A percentile compares a stretch with the other conserved stretches of the same genome.
Conservation (phyloP, 2,113 vertebrate genomes). For the Myocastor coypus region DNA sequence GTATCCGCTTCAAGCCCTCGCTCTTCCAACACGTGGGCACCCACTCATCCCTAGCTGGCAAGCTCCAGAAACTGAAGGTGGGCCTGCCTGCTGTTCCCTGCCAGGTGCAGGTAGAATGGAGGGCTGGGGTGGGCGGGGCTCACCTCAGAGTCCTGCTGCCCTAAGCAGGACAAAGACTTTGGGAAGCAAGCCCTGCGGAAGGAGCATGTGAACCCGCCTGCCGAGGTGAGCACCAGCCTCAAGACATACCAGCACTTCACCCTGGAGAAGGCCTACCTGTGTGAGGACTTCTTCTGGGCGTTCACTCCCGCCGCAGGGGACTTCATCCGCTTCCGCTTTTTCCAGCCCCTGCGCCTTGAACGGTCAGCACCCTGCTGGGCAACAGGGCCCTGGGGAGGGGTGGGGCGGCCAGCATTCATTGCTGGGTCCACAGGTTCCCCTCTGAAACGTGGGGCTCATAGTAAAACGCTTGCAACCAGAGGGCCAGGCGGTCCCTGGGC, state of each 20-base stretch:
- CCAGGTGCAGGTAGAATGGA: not conserved
- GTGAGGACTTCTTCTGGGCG: constrained; percentile 99
- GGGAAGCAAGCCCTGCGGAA: constrained; percentile 96
- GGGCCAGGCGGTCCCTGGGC: not conserved
- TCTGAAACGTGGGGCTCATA: not conserved
- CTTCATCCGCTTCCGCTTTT: constrained; percentile 98
- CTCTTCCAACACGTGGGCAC: constrained; percentile 99
- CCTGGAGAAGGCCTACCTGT: constrained; percentile 97
- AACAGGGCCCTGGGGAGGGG: not conserved
- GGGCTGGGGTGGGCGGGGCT: not conserved
- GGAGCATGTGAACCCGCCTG: constrained; percentile 97
- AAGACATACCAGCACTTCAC: constrained; percentile 99
- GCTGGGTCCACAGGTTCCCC: not conserved
- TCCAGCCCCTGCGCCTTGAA: constrained; percentile 96
- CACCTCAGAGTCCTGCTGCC: not conserved
- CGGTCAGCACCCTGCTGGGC: constrained; percentile 86
- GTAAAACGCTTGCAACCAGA: not conserved
- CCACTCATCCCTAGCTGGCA: constrained; percentile 97
- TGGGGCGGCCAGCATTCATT: not conserved
- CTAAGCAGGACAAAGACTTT: constrained; percentile 95
- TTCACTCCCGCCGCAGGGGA: constrained; percentile 97
- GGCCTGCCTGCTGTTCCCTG: not conserved
- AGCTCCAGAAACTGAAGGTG: constrained; percentile 99
- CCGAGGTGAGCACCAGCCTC: constrained; percentile 98
- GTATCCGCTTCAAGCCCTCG: constrained; percentile 98